Evolutionary conservation across 2,113 vertebrate genomes (phyloP).

Genomic region (Alosa alosa): DNA sequence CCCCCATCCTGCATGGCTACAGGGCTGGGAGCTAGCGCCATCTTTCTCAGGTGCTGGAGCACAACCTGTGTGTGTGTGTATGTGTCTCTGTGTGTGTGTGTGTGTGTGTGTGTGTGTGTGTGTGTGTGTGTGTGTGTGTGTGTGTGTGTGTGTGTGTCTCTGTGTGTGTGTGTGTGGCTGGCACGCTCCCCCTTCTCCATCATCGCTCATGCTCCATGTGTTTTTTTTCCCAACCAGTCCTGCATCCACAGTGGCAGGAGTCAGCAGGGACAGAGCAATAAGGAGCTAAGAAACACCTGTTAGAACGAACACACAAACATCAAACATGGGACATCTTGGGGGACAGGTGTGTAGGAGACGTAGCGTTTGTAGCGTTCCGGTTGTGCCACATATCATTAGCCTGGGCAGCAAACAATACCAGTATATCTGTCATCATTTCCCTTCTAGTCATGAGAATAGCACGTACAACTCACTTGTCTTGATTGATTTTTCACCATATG

Average conservation of each 20-base stretch:
- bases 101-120: constrained; percentile 9
- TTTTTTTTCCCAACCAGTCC: background rate
- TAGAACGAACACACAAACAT: background rate
- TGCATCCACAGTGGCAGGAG: background rate
- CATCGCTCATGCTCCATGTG: background rate
- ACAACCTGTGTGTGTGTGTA: background rate
- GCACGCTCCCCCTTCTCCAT: no score
- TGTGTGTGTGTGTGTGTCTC: background rate
- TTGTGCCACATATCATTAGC: background rate
- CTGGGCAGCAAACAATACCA: background rate
- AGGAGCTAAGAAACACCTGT: background rate
- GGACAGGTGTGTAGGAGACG: background rate
- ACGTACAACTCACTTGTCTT: background rate
- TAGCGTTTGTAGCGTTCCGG: background rate
- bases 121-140: constrained; percentile 14
- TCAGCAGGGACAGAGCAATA: background rate
- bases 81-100: constrained; percentile 10
- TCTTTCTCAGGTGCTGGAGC: background rate
- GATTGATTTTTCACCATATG: background rate
- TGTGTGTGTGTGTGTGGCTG: background rate
- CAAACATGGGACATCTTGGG: background rate
- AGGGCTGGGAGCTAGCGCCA: background rate
- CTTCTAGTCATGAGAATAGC: background rate
- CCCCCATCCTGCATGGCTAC: background rate
- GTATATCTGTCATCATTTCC: background rate